These are phyloP conservation scores for Xenus cinereus DNA, from an alignment of 2,113 vertebrate genomes.

Conservation along the genomic window DNA sequence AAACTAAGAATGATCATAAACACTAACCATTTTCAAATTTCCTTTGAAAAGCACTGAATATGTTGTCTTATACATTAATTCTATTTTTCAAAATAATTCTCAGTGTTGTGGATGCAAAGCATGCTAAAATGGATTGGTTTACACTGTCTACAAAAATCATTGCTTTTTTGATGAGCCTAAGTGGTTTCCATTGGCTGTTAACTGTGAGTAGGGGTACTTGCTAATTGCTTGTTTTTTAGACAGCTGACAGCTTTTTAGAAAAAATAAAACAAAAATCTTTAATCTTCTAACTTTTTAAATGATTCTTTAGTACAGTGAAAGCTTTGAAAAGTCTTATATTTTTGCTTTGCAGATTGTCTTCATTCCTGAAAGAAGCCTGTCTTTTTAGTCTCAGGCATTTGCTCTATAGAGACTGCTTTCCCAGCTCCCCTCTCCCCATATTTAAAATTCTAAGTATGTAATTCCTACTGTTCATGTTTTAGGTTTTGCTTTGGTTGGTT, in stretches of 20 bases:
- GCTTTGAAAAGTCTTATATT: neutral
- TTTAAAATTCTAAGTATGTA: neutral
- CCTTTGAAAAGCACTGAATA: neutral
- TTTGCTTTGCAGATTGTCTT: neutral
- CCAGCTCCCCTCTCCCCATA: accelerated
- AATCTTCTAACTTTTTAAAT: neutral
- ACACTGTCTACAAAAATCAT: neutral
- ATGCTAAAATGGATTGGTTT: neutral
- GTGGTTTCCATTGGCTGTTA: neutral
- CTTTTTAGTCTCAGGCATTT: neutral
- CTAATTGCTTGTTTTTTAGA: neutral
- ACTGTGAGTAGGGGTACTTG: neutral
- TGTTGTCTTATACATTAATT: neutral
- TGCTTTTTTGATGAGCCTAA: neutral
- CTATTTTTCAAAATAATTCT: neutral
- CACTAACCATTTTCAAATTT: neutral
- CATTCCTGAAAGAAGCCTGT: neutral
- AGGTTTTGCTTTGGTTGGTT: neutral
- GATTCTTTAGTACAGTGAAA: neutral
- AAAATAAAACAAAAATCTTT: neutral
- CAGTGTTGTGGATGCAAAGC: neutral
- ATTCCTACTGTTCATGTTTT: neutral
- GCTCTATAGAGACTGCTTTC: neutral
- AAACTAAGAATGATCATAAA: neutral
- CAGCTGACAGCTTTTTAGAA: neutral